Evolutionary conservation across 2,888 invertebrate genomes (phyloP), one percentile per base, ranked within the genome.

Genomic region (Eristalinus aeneus): DNA sequence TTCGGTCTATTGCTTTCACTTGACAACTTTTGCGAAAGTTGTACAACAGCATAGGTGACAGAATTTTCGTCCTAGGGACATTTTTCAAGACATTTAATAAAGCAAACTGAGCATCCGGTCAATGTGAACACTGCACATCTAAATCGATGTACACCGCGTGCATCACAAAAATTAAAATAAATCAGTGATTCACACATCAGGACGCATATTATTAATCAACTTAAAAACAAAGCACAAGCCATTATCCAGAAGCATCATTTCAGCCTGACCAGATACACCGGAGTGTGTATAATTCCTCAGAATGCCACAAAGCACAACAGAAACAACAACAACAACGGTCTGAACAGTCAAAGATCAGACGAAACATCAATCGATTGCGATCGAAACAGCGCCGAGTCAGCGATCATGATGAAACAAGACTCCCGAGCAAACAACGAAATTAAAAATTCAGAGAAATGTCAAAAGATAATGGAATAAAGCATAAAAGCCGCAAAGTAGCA

Each of bases 401-500:
- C 65, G 77, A 82, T 86, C 82, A 78, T 82, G 64, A 82, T 86
- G 86, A 78, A 86, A 86, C 58, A 71, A 82, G 77, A 86, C 77
- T 77, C 82, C 67, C 77, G 69, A 78, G 73, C 82, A 86, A 86
- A 86, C 71, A 86, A 78, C 77, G 54, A 86, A 86, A 86, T 86
- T 86, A 86, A 73, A 86, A 82, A 86, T 86, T 86, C 86, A 86
- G 69, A 86, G 86, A 86, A 86, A 86, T 86, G 86, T 86, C 86
- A 86, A 82, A 74, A 86, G 82, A 82, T 86, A 86, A 86, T 86
- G 77, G 86, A 86, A 86, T 82, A 82, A 86, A 82, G 86, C 82
- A 86, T 82, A 82, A 86, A 82, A 86, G 86, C 86, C 86, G 86
- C 86, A 86, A 86, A 86, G 86, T 86, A 82, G 77, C 82, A 81